Conservation (phyloP, 30 jellyfish, hydroid and myxozoan genomes). For the Hydractinia echinata region DNA sequence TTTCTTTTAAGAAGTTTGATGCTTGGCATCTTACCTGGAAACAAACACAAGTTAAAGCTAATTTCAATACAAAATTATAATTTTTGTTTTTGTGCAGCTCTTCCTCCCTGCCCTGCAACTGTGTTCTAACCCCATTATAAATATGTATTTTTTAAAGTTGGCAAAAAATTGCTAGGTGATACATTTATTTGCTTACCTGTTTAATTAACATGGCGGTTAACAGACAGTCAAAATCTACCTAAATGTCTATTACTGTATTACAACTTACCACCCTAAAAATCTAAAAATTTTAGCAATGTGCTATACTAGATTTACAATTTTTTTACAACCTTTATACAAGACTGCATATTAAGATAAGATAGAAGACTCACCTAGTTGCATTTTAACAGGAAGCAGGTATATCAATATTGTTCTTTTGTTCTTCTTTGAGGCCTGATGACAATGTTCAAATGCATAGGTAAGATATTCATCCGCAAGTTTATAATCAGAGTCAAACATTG, state of each 20-base stretch:
- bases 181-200: no score
- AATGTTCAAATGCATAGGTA: slow-evolving; percentile 85
- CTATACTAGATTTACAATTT: no score
- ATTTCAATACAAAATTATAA: neutral
- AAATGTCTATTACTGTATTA: no score
- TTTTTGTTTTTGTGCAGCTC: neutral
- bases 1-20: slow-evolving; percentile 48
- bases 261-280: no score
- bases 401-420: slow-evolving; percentile 78
- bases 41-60: neutral
- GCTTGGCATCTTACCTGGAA: slow-evolving; percentile 90
- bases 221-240: no score
- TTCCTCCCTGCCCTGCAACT: neutral
- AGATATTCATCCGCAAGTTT: slow-evolving; percentile 85
- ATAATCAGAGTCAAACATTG: slow-evolving; percentile 93
- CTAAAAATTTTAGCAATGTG: no score
- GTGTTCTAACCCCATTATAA: no score
- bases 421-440: slow-evolving; percentile 61
- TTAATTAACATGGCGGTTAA: no score
- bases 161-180: no score
- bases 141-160: no score
- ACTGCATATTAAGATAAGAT: no score
- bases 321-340: no score
- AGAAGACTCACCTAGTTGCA: slow-evolving; percentile 61
- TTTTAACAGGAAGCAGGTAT: slow-evolving; percentile 84